A percentile compares a stretch with the other conserved stretches of the same genome.
Evolutionary conservation across 2,888 invertebrate genomes (phyloP).

Genomic region (Teleogryllus oceanicus): DNA sequence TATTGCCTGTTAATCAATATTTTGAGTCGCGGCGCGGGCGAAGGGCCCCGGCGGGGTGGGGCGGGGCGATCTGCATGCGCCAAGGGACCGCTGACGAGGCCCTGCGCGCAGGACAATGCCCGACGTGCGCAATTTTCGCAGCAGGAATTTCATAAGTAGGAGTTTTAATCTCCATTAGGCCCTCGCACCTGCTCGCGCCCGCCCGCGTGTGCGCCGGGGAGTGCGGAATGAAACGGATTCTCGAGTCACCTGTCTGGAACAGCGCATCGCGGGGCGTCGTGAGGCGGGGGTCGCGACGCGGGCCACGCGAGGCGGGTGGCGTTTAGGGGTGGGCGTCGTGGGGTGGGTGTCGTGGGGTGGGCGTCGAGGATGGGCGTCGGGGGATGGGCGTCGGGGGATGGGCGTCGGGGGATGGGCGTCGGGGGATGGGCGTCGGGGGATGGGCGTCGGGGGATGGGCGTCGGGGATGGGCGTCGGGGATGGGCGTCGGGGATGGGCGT

Average conservation of each 20-base stretch:
- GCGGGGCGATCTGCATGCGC: neutral
- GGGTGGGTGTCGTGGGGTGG: too few species aligned
- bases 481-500: too few species aligned
- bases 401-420: too few species aligned
- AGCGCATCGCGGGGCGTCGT: neutral
- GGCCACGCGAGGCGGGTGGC: too few species aligned
- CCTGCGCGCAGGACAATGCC: neutral
- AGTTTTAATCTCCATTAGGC: conserved; percentile 18
- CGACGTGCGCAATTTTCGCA: neutral
- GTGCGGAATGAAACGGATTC: neutral
- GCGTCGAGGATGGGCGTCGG: too few species aligned
- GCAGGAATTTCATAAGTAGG: neutral
- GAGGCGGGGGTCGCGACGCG: too few species aligned
- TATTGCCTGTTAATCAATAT: conserved; percentile 37
- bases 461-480: too few species aligned
- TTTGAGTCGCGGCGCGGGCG: conserved; percentile 26
- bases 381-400: too few species aligned
- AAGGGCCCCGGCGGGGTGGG: neutral
- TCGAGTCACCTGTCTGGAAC: neutral
- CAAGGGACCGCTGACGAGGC: neutral
- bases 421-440: too few species aligned
- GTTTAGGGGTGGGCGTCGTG: too few species aligned
- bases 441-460: too few species aligned
- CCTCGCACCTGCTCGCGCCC: neutral
- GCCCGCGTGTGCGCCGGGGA: neutral